phyloP scores from a whole-genome alignment of 2,113 vertebrate genomes.

The Clarias batrachus region DNA sequence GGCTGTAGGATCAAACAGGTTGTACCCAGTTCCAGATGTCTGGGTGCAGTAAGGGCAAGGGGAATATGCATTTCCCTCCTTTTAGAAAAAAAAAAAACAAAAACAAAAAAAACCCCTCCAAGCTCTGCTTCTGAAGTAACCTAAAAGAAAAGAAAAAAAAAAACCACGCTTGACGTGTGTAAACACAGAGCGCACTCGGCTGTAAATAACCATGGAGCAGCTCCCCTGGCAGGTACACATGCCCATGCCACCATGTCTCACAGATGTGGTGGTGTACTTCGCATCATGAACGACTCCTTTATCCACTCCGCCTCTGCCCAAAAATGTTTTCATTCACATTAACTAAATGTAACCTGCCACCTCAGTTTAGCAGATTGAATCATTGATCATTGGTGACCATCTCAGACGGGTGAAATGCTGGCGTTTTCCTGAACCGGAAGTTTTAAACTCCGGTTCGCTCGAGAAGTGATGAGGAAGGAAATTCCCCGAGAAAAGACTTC shows the following conservation, averaged over 20 bases:
- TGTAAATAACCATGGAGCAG: not conserved
- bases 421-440: not conserved
- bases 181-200: not conserved
- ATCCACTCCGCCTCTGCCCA: not conserved
- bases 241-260: slow-evolving; percentile 6
- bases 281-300: not conserved
- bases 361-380: not conserved
- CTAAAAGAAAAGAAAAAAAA: not conserved
- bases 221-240: not conserved
- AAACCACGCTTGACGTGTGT: not conserved
- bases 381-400: not conserved
- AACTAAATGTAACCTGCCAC: not conserved
- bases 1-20: not conserved
- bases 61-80: slow-evolving; percentile 3
- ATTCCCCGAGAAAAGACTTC: not conserved
- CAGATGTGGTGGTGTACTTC: slow-evolving; percentile 7
- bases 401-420: not conserved
- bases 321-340: not conserved
- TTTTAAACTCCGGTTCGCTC: not conserved
- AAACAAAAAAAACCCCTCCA: not conserved
- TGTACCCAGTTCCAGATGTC: slow-evolving; percentile 42
- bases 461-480: not conserved
- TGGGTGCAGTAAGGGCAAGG: not conserved
- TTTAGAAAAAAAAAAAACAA: slow-evolving; percentile 35
- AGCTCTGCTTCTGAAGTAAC: not conserved